Percentiles rank a stretch among this genome's conserved stretches.
phyloP scores from a whole-genome alignment of 2,797 vertebrate species.

The Craterocephalus amniculus region DNA sequence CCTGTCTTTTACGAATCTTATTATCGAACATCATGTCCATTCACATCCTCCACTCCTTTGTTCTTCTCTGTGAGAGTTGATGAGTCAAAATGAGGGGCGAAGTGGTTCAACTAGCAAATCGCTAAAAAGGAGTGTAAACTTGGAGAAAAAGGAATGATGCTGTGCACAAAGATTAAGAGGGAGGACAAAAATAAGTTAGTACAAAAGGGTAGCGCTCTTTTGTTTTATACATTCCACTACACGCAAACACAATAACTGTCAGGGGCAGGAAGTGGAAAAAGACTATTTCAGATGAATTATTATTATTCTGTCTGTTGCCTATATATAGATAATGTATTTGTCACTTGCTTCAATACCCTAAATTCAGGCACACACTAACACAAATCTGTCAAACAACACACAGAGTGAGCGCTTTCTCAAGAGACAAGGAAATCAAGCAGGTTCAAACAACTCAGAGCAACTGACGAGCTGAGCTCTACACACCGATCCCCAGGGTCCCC shows the following conservation, averaged over 20 bases:
- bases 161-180: slow-evolving; percentile 37
- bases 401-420: slow-evolving; percentile 11
- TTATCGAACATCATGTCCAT: slow-evolving; percentile 48
- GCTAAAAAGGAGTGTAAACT: slow-evolving; percentile 28
- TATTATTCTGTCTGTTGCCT: slow-evolving; percentile 38
- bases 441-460: slow-evolving; percentile 52
- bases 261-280: slow-evolving; percentile 14
- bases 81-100: slow-evolving; percentile 62
- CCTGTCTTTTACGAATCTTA: slow-evolving; percentile 46
- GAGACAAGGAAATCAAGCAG: slow-evolving; percentile 34
- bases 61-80: slow-evolving; percentile 52
- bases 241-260: neutral
- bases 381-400: slow-evolving; percentile 23
- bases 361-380: slow-evolving; percentile 3
- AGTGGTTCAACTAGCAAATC: slow-evolving; percentile 55
- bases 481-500: slow-evolving; percentile 25
- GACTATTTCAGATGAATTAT: slow-evolving; percentile 23
- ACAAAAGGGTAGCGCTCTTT: slow-evolving; percentile 22
- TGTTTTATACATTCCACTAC: slow-evolving; percentile 9
- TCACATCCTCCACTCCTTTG: slow-evolving; percentile 53
- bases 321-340: slow-evolving; percentile 34
- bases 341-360: slow-evolving; percentile 29
- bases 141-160: slow-evolving; percentile 36
- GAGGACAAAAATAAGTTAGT: slow-evolving; percentile 23
- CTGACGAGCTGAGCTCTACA: slow-evolving; percentile 37